Percentiles rank a stretch among this genome's conserved stretches.
These are phyloP conservation scores for Cryptotis parvus DNA, from an alignment of 2,113 vertebrate species.

Conservation along the genomic window DNA sequence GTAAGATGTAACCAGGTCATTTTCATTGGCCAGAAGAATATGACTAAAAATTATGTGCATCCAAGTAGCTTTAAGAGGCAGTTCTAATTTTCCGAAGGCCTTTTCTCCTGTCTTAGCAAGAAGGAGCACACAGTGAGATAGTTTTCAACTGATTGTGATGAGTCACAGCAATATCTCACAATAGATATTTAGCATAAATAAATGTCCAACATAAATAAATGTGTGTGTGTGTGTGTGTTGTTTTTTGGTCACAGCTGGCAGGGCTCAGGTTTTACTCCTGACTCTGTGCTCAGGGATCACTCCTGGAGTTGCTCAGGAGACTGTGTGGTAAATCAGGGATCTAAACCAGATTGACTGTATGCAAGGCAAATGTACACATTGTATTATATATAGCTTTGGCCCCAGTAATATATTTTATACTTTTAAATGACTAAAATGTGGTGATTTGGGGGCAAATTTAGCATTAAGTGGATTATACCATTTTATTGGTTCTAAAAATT, in stretches of 20 bases:
- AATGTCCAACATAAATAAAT: conserved; percentile 53
- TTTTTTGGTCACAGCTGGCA: too few relatives aligned
- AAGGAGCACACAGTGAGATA: neutral
- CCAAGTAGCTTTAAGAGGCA: neutral
- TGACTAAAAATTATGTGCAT: conserved; percentile 29
- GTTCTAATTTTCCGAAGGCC: neutral
- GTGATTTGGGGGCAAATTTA: conserved; percentile 9
- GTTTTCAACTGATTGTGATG: neutral
- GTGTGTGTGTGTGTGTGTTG: too few relatives aligned
- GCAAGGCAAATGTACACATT: too few relatives aligned
- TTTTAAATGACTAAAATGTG: conserved; percentile 35
- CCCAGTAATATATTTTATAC: neutral
- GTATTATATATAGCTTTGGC: too few relatives aligned
- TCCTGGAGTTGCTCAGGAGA: too few relatives aligned
- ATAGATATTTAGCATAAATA: conserved; percentile 18
- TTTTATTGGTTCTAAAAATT: neutral
- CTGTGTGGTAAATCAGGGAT: too few relatives aligned
- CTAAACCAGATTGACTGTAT: too few relatives aligned
- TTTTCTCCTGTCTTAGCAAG: conserved; percentile 6
- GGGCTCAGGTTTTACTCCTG: too few relatives aligned
- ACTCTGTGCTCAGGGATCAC: too few relatives aligned
- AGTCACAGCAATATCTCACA: conserved; percentile 8
- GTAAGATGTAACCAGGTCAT: neutral
- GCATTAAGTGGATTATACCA: neutral
- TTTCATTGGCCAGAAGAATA: neutral